Evolutionary conservation across 2,888 invertebrate species (phyloP).

Genomic region (Polietes domitor): DNA sequence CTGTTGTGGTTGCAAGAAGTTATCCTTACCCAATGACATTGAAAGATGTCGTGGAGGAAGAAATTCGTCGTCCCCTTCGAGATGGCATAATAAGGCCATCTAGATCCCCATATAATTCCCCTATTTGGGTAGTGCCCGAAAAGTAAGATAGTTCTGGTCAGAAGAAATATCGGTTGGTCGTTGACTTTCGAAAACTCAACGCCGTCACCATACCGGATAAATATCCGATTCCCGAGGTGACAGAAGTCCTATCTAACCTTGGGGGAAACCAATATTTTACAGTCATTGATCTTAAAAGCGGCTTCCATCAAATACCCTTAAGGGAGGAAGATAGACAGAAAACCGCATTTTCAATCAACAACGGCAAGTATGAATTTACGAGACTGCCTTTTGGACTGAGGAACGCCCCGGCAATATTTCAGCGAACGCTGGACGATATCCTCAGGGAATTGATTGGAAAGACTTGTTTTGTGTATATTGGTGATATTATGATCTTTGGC

Average conservation of each 20-base stretch:
- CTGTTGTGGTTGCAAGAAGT: constrained; percentile 37
- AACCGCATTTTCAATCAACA: not conserved
- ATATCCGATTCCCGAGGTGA: constrained; percentile 55
- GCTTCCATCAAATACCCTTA: not conserved
- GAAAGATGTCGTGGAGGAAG: constrained; percentile 45
- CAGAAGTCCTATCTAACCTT: constrained; percentile 31
- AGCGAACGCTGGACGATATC: constrained; percentile 9
- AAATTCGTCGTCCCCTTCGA: constrained; percentile 36
- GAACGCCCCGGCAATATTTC: not conserved
- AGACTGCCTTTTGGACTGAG: not conserved
- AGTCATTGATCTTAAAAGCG: not conserved
- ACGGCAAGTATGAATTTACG: constrained; percentile 1
- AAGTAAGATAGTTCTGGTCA: constrained; percentile 30
- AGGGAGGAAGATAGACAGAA: not conserved
- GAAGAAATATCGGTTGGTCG: constrained; percentile 36
- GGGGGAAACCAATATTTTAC: not conserved
- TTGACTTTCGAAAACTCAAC: constrained; percentile 55
- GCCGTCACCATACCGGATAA: constrained; percentile 43
- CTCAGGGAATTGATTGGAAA: not conserved
- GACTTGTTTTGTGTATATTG: constrained; percentile 3
- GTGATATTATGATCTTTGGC: constrained; percentile 9
- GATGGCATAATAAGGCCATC: no score
- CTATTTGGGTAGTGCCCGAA: constrained; percentile 51
- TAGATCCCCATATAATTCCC: constrained; percentile 49
- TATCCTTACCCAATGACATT: constrained; percentile 52